Percentiles rank a stretch among this genome's conserved stretches.
Conservation (phyloP, 2,888 invertebrate genomes). For the Ochlodes sylvanus region DNA sequence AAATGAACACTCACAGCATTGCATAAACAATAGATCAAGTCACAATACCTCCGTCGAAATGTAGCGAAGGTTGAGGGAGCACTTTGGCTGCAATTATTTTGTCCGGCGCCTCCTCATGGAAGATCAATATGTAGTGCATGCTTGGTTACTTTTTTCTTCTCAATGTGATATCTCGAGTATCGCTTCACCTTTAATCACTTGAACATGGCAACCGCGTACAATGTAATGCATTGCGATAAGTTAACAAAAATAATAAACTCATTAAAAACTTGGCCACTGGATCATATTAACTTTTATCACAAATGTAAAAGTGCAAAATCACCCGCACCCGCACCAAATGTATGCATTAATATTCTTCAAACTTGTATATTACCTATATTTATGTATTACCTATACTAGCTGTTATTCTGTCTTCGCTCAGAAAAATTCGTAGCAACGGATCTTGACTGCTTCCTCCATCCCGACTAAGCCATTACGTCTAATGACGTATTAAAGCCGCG, state of each 20-base stretch:
- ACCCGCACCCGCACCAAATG: conserved; percentile 4
- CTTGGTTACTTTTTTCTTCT: conserved; percentile 5
- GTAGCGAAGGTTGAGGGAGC: neutral
- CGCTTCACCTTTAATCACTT: conserved; percentile 17
- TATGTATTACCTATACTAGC: no score
- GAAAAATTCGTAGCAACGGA: no score
- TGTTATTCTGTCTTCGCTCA: no score
- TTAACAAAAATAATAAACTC: conserved; percentile 25
- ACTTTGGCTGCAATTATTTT: conserved; percentile 17
- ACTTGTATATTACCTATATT: no score
- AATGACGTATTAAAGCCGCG: no score
- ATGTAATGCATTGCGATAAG: conserved; percentile 27
- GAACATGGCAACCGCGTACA: conserved; percentile 16
- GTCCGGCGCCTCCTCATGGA: conserved; percentile 21
- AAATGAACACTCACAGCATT: neutral
- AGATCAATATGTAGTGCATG: conserved; percentile 30
- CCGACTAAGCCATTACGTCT: no score
- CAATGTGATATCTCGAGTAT: conserved; percentile 1
- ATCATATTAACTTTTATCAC: conserved; percentile 20
- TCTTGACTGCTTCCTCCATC: no score
- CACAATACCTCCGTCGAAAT: conserved; percentile 7
- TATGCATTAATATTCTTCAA: no score
- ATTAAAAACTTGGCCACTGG: conserved; percentile 28
- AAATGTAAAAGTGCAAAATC: conserved; percentile 33
- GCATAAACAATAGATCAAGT: conserved; percentile 29